Conservation (phyloP, 2,113 vertebrate species). For the Syngnathus typhle region DNA sequence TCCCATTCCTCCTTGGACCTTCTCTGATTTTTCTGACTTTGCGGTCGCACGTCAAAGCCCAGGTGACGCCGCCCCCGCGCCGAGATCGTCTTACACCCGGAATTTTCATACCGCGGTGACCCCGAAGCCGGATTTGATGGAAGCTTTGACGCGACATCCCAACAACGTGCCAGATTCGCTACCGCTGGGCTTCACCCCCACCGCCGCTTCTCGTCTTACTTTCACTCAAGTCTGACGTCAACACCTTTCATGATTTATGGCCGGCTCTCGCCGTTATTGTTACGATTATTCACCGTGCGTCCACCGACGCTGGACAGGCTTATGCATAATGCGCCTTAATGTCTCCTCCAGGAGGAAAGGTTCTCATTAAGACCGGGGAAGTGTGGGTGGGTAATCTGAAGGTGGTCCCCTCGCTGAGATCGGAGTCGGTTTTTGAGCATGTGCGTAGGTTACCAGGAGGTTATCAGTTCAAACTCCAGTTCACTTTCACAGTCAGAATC, state of each 20-base stretch:
- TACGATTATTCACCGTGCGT: constrained; percentile 41
- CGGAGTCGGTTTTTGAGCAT: neutral
- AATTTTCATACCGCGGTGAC: constrained; percentile 46
- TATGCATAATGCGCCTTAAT: constrained; percentile 41
- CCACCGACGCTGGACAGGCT: constrained; percentile 36
- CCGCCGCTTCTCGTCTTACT: neutral
- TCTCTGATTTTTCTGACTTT: constrained; percentile 37
- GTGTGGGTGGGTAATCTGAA: constrained; percentile 22
- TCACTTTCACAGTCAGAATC: neutral
- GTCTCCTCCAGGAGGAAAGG: constrained; percentile 46
- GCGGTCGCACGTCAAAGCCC: constrained; percentile 48
- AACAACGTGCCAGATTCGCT: constrained; percentile 28
- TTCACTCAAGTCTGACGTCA: constrained; percentile 34
- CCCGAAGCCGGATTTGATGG: constrained; percentile 44
- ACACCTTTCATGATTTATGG: constrained; percentile 45
- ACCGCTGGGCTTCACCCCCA: constrained; percentile 37
- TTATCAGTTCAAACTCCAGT: constrained; percentile 1
- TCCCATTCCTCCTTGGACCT: constrained; percentile 29
- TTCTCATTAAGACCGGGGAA: constrained; percentile 51
- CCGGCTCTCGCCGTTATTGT: constrained; percentile 24
- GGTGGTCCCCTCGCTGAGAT: constrained; percentile 27
- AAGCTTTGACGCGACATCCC: constrained; percentile 52
- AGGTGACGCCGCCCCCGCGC: constrained; percentile 34
- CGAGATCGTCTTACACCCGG: constrained; percentile 47
- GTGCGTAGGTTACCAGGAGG: constrained; percentile 11